A percentile compares a stretch with the other conserved stretches of the same genome.
These are phyloP conservation scores for Lasioglossum oenotherae DNA, from an alignment of 2,888 invertebrate species.

Conservation along the genomic window DNA sequence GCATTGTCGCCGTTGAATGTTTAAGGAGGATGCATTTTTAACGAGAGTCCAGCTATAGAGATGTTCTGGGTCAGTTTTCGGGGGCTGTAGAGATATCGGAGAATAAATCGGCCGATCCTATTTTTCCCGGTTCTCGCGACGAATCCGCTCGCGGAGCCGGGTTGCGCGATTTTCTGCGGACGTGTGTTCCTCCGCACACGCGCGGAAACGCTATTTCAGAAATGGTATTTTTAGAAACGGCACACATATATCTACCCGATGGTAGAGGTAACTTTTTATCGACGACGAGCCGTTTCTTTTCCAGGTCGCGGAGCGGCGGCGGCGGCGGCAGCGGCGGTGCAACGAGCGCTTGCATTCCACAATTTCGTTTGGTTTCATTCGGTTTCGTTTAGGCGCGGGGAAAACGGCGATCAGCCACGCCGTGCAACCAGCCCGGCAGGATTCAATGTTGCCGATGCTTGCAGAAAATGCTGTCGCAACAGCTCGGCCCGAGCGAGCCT, in stretches of 20 bases:
- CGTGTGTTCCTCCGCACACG: conserved; percentile 39
- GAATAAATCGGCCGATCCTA: neutral
- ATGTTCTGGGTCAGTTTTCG: neutral
- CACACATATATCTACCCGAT: conserved; percentile 63
- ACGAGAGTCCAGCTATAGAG: neutral
- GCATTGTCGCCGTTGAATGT: neutral
- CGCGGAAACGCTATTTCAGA: conserved; percentile 63
- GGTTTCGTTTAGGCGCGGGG: neutral
- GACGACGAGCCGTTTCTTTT: conserved; percentile 54
- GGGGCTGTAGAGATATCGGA: neutral
- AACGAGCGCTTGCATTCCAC: conserved; percentile 45
- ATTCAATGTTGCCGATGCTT: conserved; percentile 20
- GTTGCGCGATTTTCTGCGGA: conserved; percentile 49
- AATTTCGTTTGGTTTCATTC: neutral
- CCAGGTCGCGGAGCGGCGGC: conserved; percentile 37
- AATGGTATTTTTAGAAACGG: conserved; percentile 66
- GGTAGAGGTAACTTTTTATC: conserved; percentile 64
- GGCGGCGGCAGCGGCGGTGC: conserved; percentile 19
- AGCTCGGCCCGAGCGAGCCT: neutral
- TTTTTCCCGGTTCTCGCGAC: neutral
- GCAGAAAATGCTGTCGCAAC: conserved; percentile 30
- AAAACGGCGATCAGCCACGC: conserved; percentile 1
- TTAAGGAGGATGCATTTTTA: neutral
- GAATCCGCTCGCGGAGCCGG: conserved; percentile 11
- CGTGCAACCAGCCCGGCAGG: neutral